phyloP scores from a whole-genome alignment of 2,888 invertebrate species.

The Drosophila barbarae region DNA sequence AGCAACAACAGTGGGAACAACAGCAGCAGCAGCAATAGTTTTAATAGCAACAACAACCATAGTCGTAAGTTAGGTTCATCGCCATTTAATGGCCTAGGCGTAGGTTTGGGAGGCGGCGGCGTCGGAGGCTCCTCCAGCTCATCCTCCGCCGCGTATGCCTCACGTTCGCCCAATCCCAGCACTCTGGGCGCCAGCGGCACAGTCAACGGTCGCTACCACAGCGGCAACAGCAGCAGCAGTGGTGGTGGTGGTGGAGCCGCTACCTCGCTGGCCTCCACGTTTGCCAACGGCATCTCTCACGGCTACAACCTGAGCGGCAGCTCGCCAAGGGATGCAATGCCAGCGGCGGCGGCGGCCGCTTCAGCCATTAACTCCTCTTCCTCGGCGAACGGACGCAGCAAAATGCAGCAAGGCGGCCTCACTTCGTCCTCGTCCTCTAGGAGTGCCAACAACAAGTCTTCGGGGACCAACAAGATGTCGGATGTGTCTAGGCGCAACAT shows the following conservation, averaged over 20 bases:
- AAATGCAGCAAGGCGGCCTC: constrained; percentile 50
- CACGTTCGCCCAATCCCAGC: constrained; percentile 76
- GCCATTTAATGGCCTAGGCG: constrained; percentile 67
- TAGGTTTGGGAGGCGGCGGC: constrained; percentile 46
- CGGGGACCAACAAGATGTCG: constrained; percentile 61
- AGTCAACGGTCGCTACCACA: constrained; percentile 48
- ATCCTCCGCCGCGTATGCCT: constrained; percentile 44
- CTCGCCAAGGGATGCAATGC: constrained; percentile 58
- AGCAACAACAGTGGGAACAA: constrained; percentile 49
- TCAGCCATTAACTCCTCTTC: constrained; percentile 24
- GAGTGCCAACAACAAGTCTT: constrained; percentile 53
- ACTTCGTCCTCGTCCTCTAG: constrained; percentile 37
- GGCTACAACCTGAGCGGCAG: constrained; percentile 70
- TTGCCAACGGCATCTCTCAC: constrained; percentile 75
- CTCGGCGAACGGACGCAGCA: constrained; percentile 50
- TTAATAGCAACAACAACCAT: constrained; percentile 76
- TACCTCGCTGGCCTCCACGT: constrained; percentile 75
- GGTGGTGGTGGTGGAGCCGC: constrained; percentile 50
- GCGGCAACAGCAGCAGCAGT: constrained; percentile 35
- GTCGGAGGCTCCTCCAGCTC: constrained; percentile 48
- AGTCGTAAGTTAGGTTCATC: constrained; percentile 77
- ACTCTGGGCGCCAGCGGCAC: constrained; percentile 73
- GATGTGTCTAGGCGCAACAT: constrained; percentile 81
- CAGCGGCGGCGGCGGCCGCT: constrained; percentile 17
- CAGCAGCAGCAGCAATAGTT: constrained; percentile 72